Evolutionary conservation across 2,113 vertebrate species (phyloP), one percentile per base, ranked within the genome.

Genomic region (Brienomyrus brachyistius): DNA sequence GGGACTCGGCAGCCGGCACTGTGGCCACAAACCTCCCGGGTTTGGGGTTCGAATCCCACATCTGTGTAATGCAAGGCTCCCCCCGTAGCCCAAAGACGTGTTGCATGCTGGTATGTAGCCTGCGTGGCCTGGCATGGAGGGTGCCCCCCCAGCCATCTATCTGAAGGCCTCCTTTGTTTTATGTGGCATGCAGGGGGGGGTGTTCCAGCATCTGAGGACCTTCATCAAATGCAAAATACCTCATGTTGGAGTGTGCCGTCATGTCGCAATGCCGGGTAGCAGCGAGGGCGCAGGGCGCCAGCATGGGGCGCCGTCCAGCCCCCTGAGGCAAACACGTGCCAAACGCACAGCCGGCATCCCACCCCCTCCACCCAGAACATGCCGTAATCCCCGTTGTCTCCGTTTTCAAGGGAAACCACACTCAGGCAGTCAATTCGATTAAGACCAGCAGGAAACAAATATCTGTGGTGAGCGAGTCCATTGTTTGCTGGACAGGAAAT

Each of bases 361-460:
- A 1, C 13, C 74, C 74, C 74, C 74, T 7, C 74, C 35, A 17
- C 40, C 8, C 45, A 19, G 9, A 88, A 66, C 17, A 47, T 40
- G 40, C 4, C 31, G 31, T 88, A 88, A 88, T 66, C 54, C 40
- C 35, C 11, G 10, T 45, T 1, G 17, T n/a, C 86, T 87, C 86
- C 8, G 51, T 21, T 87, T 59, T 50, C 51, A 40, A 54, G 86
- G 10, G 51, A 88, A 88, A 48, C 43, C 54, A 74, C 47, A 45
- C 23, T 50, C 54, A 19, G 54, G 43, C 59, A 70, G 74, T 88
- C 87, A 88, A 35, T 88, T 70, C 66, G 15, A 88, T 62, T 88
- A 88, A 31, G 62, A 48, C 43, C 45, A 74, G 31, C 2, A n/a
- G 8, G 45, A 70, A 88, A 74, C 59, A n/a, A 70, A 50, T 88